These are phyloP conservation scores for Alloplasta piceator DNA, from an alignment of 2,888 invertebrate species.

Conservation along the genomic window DNA sequence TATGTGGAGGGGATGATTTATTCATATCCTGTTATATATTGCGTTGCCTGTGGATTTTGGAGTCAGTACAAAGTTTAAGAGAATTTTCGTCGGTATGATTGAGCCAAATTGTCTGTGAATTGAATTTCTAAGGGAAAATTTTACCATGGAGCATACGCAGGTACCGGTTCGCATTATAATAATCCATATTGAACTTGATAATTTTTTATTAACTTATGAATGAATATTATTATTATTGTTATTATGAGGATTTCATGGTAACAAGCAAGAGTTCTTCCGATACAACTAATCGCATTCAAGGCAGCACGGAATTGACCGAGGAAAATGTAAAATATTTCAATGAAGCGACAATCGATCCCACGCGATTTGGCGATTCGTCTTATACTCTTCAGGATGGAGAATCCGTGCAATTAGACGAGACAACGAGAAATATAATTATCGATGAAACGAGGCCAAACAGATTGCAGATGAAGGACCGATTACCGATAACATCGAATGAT, in stretches of 20 bases:
- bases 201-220: too few species aligned
- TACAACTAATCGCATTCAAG: background rate
- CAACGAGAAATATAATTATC: constrained; percentile 2
- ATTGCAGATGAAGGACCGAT: constrained; percentile 17
- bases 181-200: too few species aligned
- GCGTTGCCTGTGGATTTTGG: background rate
- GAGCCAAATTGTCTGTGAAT: constrained; percentile 2
- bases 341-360: constrained; percentile 38
- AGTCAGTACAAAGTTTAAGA: background rate
- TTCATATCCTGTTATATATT: constrained; percentile 5
- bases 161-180: constrained; percentile 25
- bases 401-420: constrained; percentile 5
- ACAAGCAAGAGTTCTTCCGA: background rate
- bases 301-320: constrained; percentile 13
- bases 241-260: background rate
- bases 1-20: constrained; percentile 9
- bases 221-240: too few species aligned
- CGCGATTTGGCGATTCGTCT: constrained; percentile 33
- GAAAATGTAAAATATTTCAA: constrained; percentile 43
- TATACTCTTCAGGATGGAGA: background rate
- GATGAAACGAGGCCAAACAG: constrained; percentile 9
- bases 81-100: background rate
- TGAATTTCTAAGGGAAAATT: background rate
- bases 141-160: constrained; percentile 48
- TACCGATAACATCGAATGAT: constrained; percentile 63